These are phyloP conservation scores for Lytechinus pictus DNA, from an alignment of 35 echinoderm and acorn worm genomes.

Conservation along the genomic window DNA sequence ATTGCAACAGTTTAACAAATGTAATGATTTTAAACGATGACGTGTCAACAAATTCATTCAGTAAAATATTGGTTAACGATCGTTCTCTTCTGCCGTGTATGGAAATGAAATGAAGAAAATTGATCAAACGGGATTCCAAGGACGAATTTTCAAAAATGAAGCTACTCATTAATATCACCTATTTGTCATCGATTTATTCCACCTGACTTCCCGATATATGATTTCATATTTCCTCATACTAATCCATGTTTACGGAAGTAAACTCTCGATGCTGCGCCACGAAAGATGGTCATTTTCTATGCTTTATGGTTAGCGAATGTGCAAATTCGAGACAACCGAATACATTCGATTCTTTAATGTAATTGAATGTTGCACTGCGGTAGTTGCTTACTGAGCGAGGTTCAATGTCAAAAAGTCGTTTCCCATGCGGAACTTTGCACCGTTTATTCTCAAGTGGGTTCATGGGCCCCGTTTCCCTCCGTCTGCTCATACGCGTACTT, in stretches of 20 bases:
- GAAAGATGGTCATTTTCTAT: neutral
- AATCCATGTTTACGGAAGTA: neutral
- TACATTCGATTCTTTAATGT: conserved; percentile 4
- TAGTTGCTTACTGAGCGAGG: neutral
- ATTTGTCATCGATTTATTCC: neutral
- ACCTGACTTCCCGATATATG: neutral
- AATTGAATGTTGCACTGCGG: neutral
- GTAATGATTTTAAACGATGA: no score
- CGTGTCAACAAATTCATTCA: no score
- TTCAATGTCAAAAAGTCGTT: neutral
- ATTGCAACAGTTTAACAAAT: no score
- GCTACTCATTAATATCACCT: neutral
- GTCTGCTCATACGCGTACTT: neutral
- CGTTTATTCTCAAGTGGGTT: neutral
- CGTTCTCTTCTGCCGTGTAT: no score
- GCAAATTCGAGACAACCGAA: neutral
- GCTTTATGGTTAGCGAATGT: neutral
- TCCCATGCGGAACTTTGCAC: neutral
- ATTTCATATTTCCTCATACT: neutral
- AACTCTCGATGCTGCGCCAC: neutral
- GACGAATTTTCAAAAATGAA: neutral
- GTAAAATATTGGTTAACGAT: no score
- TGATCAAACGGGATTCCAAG: no score
- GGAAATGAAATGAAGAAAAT: no score
- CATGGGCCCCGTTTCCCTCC: neutral